Evolutionary conservation across 2,888 invertebrate species (phyloP).

Genomic region (Scaptomyza caliginosa): DNA sequence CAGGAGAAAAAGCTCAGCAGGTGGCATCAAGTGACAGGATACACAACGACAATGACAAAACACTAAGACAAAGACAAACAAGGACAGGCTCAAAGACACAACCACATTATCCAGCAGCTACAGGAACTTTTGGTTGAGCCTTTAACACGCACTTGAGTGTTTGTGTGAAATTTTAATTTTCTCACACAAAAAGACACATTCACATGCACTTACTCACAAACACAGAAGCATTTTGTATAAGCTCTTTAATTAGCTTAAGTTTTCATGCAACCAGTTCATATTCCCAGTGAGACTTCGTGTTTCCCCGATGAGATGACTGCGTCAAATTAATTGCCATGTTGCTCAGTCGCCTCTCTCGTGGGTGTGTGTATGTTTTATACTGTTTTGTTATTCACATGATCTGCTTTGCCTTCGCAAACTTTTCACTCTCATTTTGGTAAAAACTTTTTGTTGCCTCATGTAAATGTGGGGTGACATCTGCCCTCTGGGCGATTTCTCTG

Average conservation of each 20-base stretch:
- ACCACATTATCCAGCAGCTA: conserved; percentile 10
- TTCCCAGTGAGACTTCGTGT: conserved; percentile 23
- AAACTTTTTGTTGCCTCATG: conserved; percentile 24
- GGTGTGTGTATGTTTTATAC: conserved; percentile 12
- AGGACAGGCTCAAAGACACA: conserved; percentile 9
- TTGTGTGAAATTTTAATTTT: conserved; percentile 51
- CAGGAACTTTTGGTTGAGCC: conserved; percentile 24
- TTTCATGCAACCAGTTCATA: conserved; percentile 50
- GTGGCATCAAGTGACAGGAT: conserved; percentile 18
- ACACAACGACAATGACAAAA: conserved; percentile 24
- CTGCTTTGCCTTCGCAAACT: conserved; percentile 28
- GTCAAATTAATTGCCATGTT: conserved; percentile 63
- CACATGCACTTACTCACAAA: background rate
- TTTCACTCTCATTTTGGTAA: conserved; percentile 29
- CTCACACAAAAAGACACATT: conserved; percentile 1
- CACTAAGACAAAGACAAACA: conserved; percentile 28
- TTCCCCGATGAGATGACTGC: conserved; percentile 49
- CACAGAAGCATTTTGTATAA: conserved; percentile 33
- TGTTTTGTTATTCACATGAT: conserved; percentile 14
- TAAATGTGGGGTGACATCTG: conserved; percentile 16
- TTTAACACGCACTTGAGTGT: conserved; percentile 52
- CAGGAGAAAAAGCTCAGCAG: background rate
- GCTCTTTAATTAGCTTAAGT: conserved; percentile 67
- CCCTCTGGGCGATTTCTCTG: conserved; percentile 1
- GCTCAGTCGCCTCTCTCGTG: conserved; percentile 8